Base-by-base conservation (phyloP, 2,888 invertebrate species). In the Drosophila multiciliata region DNA sequence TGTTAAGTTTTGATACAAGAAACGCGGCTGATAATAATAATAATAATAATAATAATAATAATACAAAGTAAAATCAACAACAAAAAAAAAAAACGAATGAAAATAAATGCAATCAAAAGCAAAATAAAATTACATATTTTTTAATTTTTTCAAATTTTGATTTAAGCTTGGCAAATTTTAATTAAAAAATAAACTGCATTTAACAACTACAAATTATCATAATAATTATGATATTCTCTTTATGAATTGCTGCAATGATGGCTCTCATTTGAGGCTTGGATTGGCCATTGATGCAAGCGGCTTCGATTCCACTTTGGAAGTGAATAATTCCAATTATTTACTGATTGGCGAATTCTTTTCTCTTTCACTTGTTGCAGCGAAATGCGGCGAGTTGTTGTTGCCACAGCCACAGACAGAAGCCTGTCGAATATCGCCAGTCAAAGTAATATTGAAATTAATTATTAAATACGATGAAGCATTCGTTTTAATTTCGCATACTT, bases 401-500 rank as follows among this genome's bases (percentile, higher is more conserved):
- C 40, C 66, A 33, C 7, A 53, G 38, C 45, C 50, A 50, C 42
- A 17, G 20, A 38, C 15, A 48, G 15, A 20, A 15, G 33, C 20
- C 3, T 33, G 38, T 23, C 40, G 45, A 35, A 65, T 54, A 76
- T 72, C 61, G 70, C 72, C 75, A 68, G 68, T 65, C 64, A 80
- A 73, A 68, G 89, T 70, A 79, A 82, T 79, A 87, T 84, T 75
- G 82, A 73, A 83, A 89, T 89, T 75, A 81, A 83, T 86, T 80
- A 72, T 79, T 78, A 81, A 17, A 76, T 83, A 7, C 8, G 82
- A 87, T 87, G 69, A 66, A 74, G 82, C 74, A 79, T 71, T 75
- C 78, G 70, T 79, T 89, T 80, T 73, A 82, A 89, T 76, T 81
- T 79, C 74, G 79, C 73, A 89, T 87, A 83, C 84, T 76, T 45